phyloP scores from a whole-genome alignment of 2,113 vertebrate genomes.

The Athene noctua region DNA sequence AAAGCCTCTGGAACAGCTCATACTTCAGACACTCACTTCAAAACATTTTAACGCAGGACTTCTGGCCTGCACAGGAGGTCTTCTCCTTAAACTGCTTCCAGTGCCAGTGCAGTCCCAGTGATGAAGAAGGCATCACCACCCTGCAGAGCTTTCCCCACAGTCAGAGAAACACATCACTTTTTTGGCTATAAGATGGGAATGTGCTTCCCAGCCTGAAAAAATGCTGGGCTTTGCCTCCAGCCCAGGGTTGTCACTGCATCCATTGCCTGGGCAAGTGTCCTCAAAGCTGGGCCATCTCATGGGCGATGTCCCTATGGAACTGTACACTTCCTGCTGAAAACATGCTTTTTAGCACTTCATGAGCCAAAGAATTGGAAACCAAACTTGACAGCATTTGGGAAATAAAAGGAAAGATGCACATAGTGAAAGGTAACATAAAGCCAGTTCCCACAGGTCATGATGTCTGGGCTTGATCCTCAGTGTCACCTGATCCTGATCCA shows the following conservation, averaged over 20 bases:
- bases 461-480: not conserved
- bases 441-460: not conserved
- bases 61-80: not conserved
- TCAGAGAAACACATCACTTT: not conserved
- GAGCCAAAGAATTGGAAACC: not conserved
- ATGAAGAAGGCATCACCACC: not conserved
- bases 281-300: not conserved
- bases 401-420: not conserved
- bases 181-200: not conserved
- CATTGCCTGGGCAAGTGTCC: not conserved
- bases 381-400: not conserved
- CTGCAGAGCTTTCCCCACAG: not conserved
- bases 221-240: not conserved
- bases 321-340: not conserved
- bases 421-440: not conserved
- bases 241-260: not conserved
- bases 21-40: not conserved
- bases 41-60: not conserved
- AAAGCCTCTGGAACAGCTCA: not conserved
- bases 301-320: not conserved
- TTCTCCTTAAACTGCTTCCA: not conserved
- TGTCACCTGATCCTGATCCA: not conserved
- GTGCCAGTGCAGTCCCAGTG: rapidly evolving
- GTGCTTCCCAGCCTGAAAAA: not conserved
- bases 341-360: not conserved